Evolutionary conservation across 2,797 vertebrate species (phyloP).

Genomic region (Tokudaia tokunoshimensis): DNA sequence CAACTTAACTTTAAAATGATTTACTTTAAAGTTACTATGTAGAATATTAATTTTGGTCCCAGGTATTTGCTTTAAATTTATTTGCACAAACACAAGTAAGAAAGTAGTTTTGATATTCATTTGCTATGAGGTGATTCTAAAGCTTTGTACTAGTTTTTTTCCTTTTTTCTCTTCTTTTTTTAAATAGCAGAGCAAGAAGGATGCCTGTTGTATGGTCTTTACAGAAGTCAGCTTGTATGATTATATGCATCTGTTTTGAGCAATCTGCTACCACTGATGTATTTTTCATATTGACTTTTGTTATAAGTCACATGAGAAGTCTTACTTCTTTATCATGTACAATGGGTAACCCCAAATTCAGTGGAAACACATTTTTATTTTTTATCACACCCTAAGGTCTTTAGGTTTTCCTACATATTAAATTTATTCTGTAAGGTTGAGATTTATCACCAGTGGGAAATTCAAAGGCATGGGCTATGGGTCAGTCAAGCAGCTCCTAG

Average conservation of each 20-base stretch:
- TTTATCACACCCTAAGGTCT: not conserved
- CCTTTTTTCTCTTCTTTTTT: no score
- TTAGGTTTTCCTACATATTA: not conserved
- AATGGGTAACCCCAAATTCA: not conserved
- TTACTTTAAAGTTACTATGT: slow-evolving; percentile 48
- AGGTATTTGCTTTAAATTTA: slow-evolving; percentile 33
- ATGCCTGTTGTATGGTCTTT: not conserved
- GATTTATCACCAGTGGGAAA: not conserved
- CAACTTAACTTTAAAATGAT: slow-evolving; percentile 49
- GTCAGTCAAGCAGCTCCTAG: not conserved
- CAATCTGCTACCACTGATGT: not conserved
- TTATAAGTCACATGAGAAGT: not conserved
- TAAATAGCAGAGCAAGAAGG: not conserved
- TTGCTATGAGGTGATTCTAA: slow-evolving; percentile 49
- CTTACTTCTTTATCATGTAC: not conserved
- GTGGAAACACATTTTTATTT: not conserved
- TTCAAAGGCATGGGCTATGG: not conserved
- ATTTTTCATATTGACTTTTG: not conserved
- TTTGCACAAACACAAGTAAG: not conserved
- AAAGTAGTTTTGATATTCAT: slow-evolving; percentile 36
- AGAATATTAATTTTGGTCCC: slow-evolving; percentile 55
- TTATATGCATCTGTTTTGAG: not conserved
- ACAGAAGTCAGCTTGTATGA: not conserved
- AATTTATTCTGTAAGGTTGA: slow-evolving; percentile 23
- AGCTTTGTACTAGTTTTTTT: slow-evolving; percentile 21